Percentiles rank a stretch among this genome's conserved stretches.
Conservation (phyloP, 1,140 invertebrate genomes). For the Sycobia sp. region DNA sequence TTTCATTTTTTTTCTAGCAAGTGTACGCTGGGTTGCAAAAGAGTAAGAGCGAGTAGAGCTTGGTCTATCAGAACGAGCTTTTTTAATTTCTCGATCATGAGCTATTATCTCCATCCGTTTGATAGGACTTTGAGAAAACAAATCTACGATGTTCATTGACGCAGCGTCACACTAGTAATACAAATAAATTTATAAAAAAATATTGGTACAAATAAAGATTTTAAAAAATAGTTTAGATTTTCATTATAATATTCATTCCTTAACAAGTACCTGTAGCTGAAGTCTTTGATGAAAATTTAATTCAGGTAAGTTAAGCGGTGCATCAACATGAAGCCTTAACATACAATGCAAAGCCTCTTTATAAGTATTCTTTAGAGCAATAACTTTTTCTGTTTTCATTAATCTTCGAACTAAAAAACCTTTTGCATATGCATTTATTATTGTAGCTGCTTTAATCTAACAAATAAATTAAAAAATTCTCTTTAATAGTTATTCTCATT, state of each 20-base stretch:
- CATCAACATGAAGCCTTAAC: constrained; percentile 74
- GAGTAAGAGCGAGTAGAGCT: constrained; percentile 57
- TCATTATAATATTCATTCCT: too few species aligned
- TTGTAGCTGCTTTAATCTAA: constrained; percentile 67
- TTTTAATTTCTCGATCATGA: constrained; percentile 56
- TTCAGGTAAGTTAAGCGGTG: constrained; percentile 56
- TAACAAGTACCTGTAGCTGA: constrained; percentile 52
- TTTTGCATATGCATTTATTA: constrained; percentile 75
- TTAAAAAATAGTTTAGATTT: neutral
- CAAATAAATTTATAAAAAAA: constrained; percentile 12
- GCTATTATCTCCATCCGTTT: constrained; percentile 55
- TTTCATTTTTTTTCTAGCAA: constrained; percentile 58
- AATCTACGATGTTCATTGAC: constrained; percentile 56
- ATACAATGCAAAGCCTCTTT: constrained; percentile 77
- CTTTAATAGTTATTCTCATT: too few species aligned
- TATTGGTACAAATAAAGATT: neutral
- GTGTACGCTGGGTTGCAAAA: constrained; percentile 59
- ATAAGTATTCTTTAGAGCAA: constrained; percentile 80
- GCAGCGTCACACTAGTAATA: constrained; percentile 55
- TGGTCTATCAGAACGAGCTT: constrained; percentile 51
- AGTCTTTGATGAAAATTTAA: constrained; percentile 57
- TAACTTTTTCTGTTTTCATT: constrained; percentile 79
- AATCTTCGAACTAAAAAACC: constrained; percentile 81
- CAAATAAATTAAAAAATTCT: constrained; percentile 13
- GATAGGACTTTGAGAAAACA: constrained; percentile 50